phyloP scores from a whole-genome alignment of 2,113 vertebrate genomes.

The Microcebus lehilahytsara region DNA sequence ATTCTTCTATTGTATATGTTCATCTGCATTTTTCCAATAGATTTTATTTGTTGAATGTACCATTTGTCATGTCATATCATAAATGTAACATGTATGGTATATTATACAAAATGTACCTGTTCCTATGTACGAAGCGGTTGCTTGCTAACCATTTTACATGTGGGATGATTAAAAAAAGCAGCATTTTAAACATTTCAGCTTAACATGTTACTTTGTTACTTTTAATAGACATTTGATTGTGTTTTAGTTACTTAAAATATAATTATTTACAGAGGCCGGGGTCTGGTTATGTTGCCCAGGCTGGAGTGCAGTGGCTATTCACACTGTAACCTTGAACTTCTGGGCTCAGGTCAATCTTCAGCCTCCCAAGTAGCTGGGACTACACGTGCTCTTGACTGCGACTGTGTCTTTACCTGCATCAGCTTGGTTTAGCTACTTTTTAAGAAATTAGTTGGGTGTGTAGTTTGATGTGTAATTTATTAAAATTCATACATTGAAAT shows the following conservation, averaged over 20 bases:
- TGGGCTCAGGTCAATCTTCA: not conserved
- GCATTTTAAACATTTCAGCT: constrained; percentile 21
- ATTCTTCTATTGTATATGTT: not conserved
- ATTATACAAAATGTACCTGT: not conserved
- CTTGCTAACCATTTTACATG: not conserved
- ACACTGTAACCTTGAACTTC: not conserved
- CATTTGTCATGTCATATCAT: not conserved
- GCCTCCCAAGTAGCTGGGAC: not conserved
- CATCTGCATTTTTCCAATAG: not conserved
- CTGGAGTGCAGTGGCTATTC: not conserved
- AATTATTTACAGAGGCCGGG: not conserved
- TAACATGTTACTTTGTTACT: not conserved
- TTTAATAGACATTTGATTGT: not conserved
- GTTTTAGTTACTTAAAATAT: not conserved
- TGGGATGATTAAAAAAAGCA: not conserved
- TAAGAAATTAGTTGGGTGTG: not conserved
- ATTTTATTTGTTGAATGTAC: not conserved
- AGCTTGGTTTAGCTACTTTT: not conserved
- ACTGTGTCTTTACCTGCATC: no score
- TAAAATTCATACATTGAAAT: not conserved
- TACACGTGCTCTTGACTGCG: not conserved
- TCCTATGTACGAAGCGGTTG: not conserved
- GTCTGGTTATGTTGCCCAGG: not conserved
- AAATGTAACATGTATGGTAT: not conserved
- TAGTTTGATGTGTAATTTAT: not conserved